A percentile compares a stretch with the other conserved stretches of the same genome.
Conservation (phyloP, 2,888 invertebrate genomes). For the Ennomos quercinarius region DNA sequence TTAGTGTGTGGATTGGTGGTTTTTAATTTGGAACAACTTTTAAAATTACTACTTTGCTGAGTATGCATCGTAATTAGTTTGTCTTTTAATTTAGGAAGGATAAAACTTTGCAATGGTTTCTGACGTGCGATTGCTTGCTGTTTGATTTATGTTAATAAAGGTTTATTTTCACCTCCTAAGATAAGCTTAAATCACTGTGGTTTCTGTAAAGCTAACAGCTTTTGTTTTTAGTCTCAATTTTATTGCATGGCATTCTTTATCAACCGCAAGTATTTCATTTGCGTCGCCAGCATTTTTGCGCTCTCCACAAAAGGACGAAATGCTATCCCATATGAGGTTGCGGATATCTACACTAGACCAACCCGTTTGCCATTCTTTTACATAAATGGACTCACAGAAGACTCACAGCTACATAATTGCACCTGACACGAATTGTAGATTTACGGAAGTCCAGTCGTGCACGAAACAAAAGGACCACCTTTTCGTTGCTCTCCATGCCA, state of each 20-base stretch:
- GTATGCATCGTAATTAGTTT: no score
- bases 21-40: no score
- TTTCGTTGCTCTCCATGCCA: no score
- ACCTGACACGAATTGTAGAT: conserved; percentile 34
- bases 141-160: no score
- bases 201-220: no score
- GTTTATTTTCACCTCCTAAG: no score
- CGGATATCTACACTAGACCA: conserved; percentile 32
- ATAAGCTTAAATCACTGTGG: no score
- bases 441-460: conserved; percentile 20
- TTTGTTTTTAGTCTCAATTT: background rate
- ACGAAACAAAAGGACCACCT: background rate
- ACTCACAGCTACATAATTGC: conserved; percentile 19
- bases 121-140: no score
- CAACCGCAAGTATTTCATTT: conserved; percentile 14
- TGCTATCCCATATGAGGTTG: conserved; percentile 26
- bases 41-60: no score
- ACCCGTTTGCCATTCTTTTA: conserved; percentile 32
- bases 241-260: conserved; percentile 7
- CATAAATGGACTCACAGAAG: conserved; percentile 32
- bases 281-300: conserved; percentile 20
- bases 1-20: no score
- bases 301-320: conserved; percentile 27
- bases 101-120: no score
- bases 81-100: no score